Conservation (phyloP, 35 echinoderm and acorn worm genomes). For the Patiria miniata region DNA sequence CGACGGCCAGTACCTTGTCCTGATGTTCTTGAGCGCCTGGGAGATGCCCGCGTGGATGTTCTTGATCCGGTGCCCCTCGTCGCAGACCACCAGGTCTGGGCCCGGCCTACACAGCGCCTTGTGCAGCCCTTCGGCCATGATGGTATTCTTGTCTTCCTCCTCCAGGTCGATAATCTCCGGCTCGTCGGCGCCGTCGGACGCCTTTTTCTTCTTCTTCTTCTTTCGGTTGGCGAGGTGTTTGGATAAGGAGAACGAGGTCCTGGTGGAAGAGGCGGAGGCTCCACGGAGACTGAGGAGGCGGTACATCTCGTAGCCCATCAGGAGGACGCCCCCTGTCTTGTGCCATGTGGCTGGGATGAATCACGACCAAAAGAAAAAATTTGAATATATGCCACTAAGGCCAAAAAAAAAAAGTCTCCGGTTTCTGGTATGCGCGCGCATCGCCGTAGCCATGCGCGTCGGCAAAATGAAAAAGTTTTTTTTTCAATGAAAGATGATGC, state of each 20-base stretch:
- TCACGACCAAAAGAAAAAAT: conserved; percentile 10
- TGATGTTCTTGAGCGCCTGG: conserved; percentile 91
- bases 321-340: conserved; percentile 76
- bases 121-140: conserved; percentile 12
- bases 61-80: conserved; percentile 98
- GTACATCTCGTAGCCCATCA: conserved; percentile 99
- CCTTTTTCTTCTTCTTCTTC: conserved; percentile 57
- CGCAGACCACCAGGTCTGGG: conserved; percentile 93
- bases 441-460: too few species aligned
- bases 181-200: neutral
- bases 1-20: conserved; percentile 70
- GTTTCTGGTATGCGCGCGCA: too few species aligned
- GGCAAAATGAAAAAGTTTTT: too few species aligned
- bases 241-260: neutral
- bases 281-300: conserved; percentile 72
- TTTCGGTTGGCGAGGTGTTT: conserved; percentile 28
- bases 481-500: too few species aligned
- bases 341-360: conserved; percentile 73
- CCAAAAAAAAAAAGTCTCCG: neutral
- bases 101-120: conserved; percentile 76
- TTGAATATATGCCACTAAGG: neutral
- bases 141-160: conserved; percentile 72
- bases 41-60: conserved; percentile 96
- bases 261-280: neutral
- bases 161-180: conserved; percentile 82